Conservation (phyloP, 1,140 invertebrate species). For the Polypedilum pembai region DNA sequence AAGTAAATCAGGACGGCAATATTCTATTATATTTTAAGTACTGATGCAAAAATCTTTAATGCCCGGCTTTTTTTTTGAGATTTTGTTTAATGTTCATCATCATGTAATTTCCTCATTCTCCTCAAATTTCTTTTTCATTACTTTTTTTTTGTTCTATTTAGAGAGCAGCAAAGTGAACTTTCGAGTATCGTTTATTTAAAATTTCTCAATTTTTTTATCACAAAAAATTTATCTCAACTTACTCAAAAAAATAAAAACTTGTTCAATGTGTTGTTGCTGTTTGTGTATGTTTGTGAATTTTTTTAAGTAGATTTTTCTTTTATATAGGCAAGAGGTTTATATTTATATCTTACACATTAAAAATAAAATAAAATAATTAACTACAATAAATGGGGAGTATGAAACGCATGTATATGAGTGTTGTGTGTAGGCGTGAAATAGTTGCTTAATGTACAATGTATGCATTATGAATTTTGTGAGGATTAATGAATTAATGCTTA, state of each 20-base stretch:
- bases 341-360: background rate
- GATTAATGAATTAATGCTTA: background rate
- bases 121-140: background rate
- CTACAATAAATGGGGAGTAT: too few species aligned
- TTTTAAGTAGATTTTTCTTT: background rate
- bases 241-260: too few species aligned
- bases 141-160: background rate
- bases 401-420: too few species aligned
- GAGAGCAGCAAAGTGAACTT: background rate
- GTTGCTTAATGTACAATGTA: background rate
- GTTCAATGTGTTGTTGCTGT: background rate
- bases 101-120: slow-evolving; percentile 1
- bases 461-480: background rate
- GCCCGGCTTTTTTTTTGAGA: background rate
- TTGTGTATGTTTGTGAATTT: background rate
- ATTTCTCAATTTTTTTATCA: background rate
- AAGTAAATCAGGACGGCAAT: slow-evolving; percentile 10
- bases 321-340: background rate
- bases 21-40: slow-evolving; percentile 20
- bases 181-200: background rate
- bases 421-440: too few species aligned
- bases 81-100: background rate
- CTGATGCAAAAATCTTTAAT: background rate
- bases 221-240: background rate
- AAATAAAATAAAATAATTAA: background rate